Evolutionary conservation across 2,888 invertebrate species (phyloP).

Genomic region (Melinaea menophilus): DNA sequence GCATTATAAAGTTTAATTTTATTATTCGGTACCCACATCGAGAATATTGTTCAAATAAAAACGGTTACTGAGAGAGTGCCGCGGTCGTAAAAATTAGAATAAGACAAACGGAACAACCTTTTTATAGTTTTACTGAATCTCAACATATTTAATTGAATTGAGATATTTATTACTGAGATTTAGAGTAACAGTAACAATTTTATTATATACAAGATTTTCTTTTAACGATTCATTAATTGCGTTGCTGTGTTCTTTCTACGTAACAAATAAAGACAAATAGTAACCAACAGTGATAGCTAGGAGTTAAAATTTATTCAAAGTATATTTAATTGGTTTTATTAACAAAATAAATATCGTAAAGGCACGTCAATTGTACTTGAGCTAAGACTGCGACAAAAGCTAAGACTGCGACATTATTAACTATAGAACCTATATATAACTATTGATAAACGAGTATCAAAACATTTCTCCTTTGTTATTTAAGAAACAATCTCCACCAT

Average conservation of each 20-base stretch:
- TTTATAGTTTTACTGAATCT: conserved; percentile 4
- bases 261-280: background rate
- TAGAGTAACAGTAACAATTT: conserved; percentile 6
- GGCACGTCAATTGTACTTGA: background rate
- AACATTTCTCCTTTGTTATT: conserved; percentile 14
- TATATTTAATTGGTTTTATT: background rate
- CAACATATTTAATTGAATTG: conserved; percentile 6
- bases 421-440: background rate
- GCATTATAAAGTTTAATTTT: conserved; percentile 1
- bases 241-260: background rate
- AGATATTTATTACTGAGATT: conserved; percentile 6
- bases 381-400: too few relatives aligned
- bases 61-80: background rate
- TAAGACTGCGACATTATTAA: background rate
- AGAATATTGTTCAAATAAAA: conserved; percentile 6
- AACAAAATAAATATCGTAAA: background rate
- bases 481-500: conserved; percentile 11
- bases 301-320: background rate
- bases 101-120: conserved; percentile 6
- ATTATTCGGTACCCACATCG: background rate
- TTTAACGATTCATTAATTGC: conserved; percentile 8
- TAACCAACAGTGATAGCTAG: background rate
- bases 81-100: conserved; percentile 4
- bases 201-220: background rate
- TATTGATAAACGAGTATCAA: conserved; percentile 7